A percentile compares a stretch with the other conserved stretches of the same genome.
phyloP scores from a whole-genome alignment of 2,113 vertebrate genomes.

The Notiomystis cincta region DNA sequence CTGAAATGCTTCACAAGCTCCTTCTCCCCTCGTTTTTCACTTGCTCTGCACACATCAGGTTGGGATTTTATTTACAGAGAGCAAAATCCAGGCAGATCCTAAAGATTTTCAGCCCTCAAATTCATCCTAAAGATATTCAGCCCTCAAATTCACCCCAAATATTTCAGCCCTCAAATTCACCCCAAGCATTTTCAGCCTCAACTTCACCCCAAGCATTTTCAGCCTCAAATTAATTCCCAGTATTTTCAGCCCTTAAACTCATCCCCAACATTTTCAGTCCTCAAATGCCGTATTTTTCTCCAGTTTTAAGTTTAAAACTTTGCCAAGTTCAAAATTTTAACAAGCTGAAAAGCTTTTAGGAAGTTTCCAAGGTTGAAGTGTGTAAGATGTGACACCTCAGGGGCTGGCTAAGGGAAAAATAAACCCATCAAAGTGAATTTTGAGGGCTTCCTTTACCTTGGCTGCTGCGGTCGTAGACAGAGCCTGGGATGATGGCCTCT shows the following conservation, averaged over 20 bases:
- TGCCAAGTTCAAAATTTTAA: rapidly evolving
- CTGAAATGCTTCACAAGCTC: rapidly evolving
- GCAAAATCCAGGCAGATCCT: background rate
- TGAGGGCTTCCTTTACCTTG: slow-evolving; percentile 72
- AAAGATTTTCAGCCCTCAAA: background rate
- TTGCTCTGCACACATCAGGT: background rate
- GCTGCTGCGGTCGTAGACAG: slow-evolving; percentile 92
- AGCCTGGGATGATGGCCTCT: slow-evolving; percentile 95
- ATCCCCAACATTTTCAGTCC: background rate
- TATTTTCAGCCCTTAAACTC: background rate
- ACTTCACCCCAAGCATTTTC: background rate
- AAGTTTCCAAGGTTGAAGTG: background rate
- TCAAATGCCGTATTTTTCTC: background rate
- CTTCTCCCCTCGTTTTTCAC: background rate
- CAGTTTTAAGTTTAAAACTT: background rate
- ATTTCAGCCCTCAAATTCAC: background rate
- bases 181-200: background rate
- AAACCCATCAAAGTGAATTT: rapidly evolving
- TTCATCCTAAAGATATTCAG: background rate
- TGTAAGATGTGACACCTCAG: background rate
- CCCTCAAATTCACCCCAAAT: background rate
- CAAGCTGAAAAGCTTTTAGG: background rate
- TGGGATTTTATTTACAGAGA: background rate
- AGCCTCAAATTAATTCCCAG: background rate
- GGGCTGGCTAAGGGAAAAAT: rapidly evolving